These are phyloP conservation scores for Ceratina japonica DNA, from an alignment of 1,140 invertebrate genomes.

Conservation along the genomic window DNA sequence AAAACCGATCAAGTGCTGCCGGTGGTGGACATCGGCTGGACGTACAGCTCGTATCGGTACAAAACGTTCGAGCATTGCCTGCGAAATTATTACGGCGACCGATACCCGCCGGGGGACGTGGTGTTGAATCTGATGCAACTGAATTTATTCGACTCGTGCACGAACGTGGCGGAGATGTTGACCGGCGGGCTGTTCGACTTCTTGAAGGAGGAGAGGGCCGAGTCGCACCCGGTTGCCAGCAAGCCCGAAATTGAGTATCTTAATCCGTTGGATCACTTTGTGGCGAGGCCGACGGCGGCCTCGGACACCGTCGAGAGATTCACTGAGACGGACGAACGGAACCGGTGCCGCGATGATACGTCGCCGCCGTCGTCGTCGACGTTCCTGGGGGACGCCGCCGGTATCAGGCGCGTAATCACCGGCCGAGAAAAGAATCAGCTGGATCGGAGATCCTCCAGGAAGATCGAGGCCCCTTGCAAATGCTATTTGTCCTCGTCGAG, in stretches of 20 bases:
- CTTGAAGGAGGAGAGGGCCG: neutral
- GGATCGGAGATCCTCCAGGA: slow-evolving; percentile 29
- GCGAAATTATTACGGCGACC: slow-evolving; percentile 32
- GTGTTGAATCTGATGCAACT: slow-evolving; percentile 54
- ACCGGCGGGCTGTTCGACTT: slow-evolving; percentile 38
- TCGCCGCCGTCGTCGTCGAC: neutral
- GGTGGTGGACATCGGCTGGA: slow-evolving; percentile 47
- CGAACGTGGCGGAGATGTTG: neutral
- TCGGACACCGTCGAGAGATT: slow-evolving; percentile 41
- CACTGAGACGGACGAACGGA: slow-evolving; percentile 42
- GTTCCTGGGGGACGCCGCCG: slow-evolving; percentile 1
- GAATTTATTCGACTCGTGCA: slow-evolving; percentile 41
- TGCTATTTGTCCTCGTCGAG: slow-evolving; percentile 21
- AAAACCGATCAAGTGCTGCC: slow-evolving; percentile 36
- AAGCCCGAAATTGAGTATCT: slow-evolving; percentile 54
- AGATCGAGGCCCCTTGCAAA: slow-evolving; percentile 21
- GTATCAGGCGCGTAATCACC: slow-evolving; percentile 26
- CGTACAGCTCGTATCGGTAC: slow-evolving; percentile 44
- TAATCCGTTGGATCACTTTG: slow-evolving; percentile 57
- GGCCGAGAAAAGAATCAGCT: slow-evolving; percentile 34
- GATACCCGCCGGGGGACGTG: slow-evolving; percentile 49
- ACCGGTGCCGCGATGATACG: neutral
- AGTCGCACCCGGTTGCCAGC: slow-evolving; percentile 1
- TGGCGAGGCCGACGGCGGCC: slow-evolving; percentile 10
- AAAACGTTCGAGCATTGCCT: slow-evolving; percentile 37